Conservation (phyloP, 1,140 invertebrate genomes). For the Oreohelix idahoensis region DNA sequence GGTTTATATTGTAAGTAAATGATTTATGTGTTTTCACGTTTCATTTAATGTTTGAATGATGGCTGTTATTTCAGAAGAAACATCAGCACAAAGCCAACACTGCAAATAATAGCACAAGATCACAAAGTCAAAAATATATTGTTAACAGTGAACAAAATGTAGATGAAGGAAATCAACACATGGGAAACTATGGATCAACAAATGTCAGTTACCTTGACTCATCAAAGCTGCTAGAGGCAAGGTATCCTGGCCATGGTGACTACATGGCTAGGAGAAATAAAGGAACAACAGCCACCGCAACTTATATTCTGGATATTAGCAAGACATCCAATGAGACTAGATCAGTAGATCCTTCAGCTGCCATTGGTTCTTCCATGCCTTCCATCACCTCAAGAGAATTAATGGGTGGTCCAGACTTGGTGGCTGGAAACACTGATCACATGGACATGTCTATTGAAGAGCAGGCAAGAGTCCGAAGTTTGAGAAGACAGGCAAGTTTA, state of each 20-base stretch:
- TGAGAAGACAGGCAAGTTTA: conserved; percentile 23
- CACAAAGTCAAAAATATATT: neutral
- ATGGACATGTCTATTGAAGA: conserved; percentile 1
- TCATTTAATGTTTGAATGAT: no score
- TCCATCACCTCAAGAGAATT: neutral
- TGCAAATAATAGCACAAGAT: no score
- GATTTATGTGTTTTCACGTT: no score
- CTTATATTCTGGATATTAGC: neutral
- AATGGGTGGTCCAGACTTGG: neutral
- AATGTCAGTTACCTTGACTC: conserved; percentile 13
- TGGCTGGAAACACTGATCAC: neutral
- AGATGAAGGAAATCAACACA: neutral
- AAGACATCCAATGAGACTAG: neutral
- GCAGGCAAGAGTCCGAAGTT: conserved; percentile 13
- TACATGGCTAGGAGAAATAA: neutral
- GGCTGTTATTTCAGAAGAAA: conserved; percentile 34
- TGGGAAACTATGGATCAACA: neutral
- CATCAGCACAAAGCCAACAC: neutral
- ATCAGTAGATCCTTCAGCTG: neutral
- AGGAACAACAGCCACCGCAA: neutral
- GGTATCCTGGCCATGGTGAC: no score
- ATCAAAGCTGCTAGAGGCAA: neutral
- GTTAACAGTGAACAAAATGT: neutral
- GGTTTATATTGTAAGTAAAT: no score
- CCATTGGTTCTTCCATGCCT: neutral